Percentiles rank a stretch among this genome's conserved stretches.
Conservation (phyloP, 2,113 vertebrate genomes). For the Leptosomus discolor region DNA sequence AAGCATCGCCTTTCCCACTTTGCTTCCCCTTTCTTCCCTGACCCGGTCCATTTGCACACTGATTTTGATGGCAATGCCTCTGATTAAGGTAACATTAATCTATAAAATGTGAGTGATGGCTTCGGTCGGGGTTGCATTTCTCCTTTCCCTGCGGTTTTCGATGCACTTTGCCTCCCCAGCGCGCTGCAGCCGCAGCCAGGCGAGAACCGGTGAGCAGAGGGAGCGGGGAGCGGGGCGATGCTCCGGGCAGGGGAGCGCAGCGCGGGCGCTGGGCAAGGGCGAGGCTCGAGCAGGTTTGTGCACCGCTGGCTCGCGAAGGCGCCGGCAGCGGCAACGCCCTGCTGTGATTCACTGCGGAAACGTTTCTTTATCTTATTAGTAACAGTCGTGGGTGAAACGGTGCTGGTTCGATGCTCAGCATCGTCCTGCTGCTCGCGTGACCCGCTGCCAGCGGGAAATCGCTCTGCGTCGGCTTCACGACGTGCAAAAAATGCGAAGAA, state of each 20-base stretch:
- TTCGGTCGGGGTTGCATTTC: background rate
- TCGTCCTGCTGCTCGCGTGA: background rate
- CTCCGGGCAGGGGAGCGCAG: background rate
- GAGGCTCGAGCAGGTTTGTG: background rate
- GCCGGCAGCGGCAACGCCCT: background rate
- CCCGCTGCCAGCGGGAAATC: background rate
- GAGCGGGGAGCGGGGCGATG: background rate
- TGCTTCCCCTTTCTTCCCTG: fast-evolving
- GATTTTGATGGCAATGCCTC: background rate
- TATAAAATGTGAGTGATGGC: background rate
- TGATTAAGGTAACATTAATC: fast-evolving
- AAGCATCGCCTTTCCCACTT: background rate
- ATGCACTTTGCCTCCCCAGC: background rate
- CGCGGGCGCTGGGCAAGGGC: background rate
- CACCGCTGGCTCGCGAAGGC: background rate
- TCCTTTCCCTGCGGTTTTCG: background rate
- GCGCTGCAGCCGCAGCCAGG: fast-evolving
- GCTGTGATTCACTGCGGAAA: background rate
- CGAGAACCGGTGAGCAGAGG: background rate
- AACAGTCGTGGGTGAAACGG: background rate
- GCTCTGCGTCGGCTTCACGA: fast-evolving
- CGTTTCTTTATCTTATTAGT: background rate
- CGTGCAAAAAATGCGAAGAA: background rate
- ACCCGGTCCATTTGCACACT: background rate
- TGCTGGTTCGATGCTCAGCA: background rate